Conservation (phyloP, 2,888 invertebrate genomes). For the Nephrotoma flavescens region DNA sequence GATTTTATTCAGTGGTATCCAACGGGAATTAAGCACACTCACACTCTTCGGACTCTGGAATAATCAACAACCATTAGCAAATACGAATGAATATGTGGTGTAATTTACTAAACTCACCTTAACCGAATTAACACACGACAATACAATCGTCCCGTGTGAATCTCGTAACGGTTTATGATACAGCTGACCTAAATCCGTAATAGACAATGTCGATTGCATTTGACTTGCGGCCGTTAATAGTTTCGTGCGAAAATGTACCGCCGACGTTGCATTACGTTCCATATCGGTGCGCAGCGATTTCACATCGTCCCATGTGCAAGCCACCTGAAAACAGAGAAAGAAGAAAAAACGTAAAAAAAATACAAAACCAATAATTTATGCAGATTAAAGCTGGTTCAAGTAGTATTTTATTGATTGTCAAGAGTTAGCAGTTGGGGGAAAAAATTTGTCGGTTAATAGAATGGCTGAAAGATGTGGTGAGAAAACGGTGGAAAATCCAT, state of each 20-base stretch:
- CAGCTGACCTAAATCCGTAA: conserved; percentile 88
- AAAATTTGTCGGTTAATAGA: not conserved
- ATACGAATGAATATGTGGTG: not conserved
- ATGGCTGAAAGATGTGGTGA: not conserved
- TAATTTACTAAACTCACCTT: conserved; percentile 14
- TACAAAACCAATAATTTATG: not conserved
- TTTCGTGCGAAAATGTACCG: conserved; percentile 82
- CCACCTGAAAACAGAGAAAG: conserved; percentile 41
- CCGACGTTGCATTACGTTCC: conserved; percentile 85
- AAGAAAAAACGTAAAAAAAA: not conserved
- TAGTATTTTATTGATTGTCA: not conserved
- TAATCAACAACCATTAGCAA: not conserved
- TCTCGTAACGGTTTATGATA: conserved; percentile 85
- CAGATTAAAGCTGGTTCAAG: not conserved
- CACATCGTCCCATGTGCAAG: conserved; percentile 94
- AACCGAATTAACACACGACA: conserved; percentile 67
- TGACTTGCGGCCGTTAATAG: conserved; percentile 83
- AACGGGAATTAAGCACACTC: conserved; percentile 79
- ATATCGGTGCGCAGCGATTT: conserved; percentile 83
- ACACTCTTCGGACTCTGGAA: conserved; percentile 61
- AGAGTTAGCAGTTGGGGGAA: not conserved
- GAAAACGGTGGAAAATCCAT: not conserved
- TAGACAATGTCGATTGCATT: conserved; percentile 81
- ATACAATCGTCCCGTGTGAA: conserved; percentile 76
- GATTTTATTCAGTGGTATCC: conserved; percentile 79